Percentiles rank a stretch among this genome's conserved stretches.
These are phyloP conservation scores for Hippocampus kuda DNA, from an alignment of 2,797 vertebrate genomes.

Conservation along the genomic window DNA sequence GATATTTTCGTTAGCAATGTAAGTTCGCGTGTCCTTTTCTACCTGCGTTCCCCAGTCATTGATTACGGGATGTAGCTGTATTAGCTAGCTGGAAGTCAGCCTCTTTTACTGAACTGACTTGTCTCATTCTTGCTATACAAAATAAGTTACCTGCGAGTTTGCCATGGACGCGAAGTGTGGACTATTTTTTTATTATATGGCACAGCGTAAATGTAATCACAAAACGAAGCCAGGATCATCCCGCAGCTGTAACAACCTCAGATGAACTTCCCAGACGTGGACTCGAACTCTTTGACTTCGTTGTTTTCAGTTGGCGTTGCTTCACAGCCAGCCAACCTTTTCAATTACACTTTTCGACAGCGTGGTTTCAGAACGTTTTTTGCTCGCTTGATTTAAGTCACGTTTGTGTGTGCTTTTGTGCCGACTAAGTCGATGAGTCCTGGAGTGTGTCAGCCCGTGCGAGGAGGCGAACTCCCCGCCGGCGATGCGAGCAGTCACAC, in stretches of 20 bases:
- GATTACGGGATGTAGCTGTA: background rate
- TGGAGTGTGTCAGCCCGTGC: constrained; percentile 46
- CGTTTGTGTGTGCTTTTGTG: background rate
- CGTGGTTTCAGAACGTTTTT: background rate
- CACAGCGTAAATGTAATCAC: background rate
- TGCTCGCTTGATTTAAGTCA: background rate
- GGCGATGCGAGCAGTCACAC: constrained; percentile 41
- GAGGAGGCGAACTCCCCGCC: constrained; percentile 33
- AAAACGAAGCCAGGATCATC: background rate
- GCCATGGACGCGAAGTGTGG: background rate
- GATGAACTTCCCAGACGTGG: background rate
- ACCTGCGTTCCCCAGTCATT: too few species aligned
- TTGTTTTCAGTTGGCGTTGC: background rate
- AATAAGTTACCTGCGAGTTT: too few species aligned
- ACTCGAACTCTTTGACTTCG: background rate
- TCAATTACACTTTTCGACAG: background rate
- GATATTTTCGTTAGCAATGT: constrained; percentile 65
- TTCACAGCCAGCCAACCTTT: background rate
- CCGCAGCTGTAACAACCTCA: background rate
- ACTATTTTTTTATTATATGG: background rate
- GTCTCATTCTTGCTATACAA: background rate
- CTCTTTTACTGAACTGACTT: background rate
- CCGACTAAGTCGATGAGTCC: constrained; percentile 54
- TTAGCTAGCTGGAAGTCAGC: background rate
- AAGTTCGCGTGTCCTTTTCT: constrained; percentile 12